Conservation (phyloP, 2,888 invertebrate genomes). For the Stegophylla sp. region DNA sequence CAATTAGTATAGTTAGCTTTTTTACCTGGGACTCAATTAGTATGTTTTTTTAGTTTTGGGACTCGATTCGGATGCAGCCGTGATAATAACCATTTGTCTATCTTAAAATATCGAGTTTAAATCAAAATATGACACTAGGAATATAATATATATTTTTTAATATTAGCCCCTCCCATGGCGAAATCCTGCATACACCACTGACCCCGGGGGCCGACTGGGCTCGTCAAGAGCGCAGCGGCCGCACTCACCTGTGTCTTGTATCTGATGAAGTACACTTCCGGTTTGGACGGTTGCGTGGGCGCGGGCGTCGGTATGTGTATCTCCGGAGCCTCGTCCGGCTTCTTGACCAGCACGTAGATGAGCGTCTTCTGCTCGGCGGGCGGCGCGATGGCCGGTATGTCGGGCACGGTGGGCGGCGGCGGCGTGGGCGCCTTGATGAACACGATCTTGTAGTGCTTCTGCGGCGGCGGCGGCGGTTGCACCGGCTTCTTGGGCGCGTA, state of each 20-base stretch:
- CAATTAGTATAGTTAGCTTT: too few relatives aligned
- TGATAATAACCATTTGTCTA: too few relatives aligned
- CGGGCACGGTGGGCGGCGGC: constrained; percentile 67
- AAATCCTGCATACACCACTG: too few relatives aligned
- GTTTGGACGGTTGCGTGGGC: constrained; percentile 86
- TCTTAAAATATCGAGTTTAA: too few relatives aligned
- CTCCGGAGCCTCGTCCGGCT: constrained; percentile 83
- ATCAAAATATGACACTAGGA: too few relatives aligned
- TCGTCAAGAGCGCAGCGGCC: too few relatives aligned
- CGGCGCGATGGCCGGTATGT: constrained; percentile 70
- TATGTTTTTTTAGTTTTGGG: too few relatives aligned
- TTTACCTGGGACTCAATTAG: too few relatives aligned
- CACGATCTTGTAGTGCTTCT: constrained; percentile 84
- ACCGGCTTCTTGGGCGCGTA: constrained; percentile 72
- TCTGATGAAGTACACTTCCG: constrained; percentile 89
- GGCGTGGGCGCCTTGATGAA: constrained; percentile 76
- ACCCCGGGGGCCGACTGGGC: too few relatives aligned
- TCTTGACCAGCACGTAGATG: constrained; percentile 87
- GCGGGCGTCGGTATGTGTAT: constrained; percentile 79
- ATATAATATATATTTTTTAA: too few relatives aligned
- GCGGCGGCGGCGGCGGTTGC: constrained; percentile 69
- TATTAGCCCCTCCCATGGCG: too few relatives aligned
- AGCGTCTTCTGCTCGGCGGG: constrained; percentile 89
- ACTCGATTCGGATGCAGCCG: too few relatives aligned
- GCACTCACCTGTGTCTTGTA: constrained; percentile 82